These are phyloP conservation scores for Oasisia sp. DNA, from an alignment of 2,888 invertebrate genomes.

Conservation along the genomic window DNA sequence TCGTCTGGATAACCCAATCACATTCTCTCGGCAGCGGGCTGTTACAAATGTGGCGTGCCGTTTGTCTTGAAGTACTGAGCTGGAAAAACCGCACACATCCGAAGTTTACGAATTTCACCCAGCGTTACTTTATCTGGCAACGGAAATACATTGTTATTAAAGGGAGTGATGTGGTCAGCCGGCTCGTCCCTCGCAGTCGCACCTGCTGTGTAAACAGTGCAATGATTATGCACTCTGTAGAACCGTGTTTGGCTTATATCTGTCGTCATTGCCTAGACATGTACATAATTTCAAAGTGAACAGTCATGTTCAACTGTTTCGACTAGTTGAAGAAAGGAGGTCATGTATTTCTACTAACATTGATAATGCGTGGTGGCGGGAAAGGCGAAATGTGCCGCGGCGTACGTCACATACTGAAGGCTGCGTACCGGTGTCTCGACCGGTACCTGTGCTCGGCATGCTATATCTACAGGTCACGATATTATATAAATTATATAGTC, in stretches of 20 bases:
- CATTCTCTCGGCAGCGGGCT: background rate
- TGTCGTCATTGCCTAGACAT: background rate
- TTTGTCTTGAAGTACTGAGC: background rate
- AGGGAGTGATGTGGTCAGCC: constrained; percentile 17
- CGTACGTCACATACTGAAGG: background rate
- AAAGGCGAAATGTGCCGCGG: constrained; percentile 1
- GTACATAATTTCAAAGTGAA: background rate
- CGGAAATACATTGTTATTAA: constrained; percentile 17
- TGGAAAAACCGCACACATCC: background rate
- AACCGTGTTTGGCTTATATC: background rate
- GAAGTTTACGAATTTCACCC: background rate
- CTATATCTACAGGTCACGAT: too few species aligned
- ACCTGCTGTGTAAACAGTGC: constrained; percentile 5
- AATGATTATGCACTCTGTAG: background rate
- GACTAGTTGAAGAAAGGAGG: background rate
- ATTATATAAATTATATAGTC: too few species aligned
- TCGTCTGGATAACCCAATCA: background rate
- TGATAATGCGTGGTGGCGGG: background rate
- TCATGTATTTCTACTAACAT: background rate
- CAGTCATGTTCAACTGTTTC: background rate
- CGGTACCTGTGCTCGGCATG: too few species aligned
- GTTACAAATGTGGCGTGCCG: background rate
- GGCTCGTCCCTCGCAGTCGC: background rate
- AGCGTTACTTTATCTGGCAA: background rate
- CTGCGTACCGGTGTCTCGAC: too few species aligned